Base-by-base conservation (phyloP, 2,888 invertebrate genomes). In the Dermolepida albohirtum region DNA sequence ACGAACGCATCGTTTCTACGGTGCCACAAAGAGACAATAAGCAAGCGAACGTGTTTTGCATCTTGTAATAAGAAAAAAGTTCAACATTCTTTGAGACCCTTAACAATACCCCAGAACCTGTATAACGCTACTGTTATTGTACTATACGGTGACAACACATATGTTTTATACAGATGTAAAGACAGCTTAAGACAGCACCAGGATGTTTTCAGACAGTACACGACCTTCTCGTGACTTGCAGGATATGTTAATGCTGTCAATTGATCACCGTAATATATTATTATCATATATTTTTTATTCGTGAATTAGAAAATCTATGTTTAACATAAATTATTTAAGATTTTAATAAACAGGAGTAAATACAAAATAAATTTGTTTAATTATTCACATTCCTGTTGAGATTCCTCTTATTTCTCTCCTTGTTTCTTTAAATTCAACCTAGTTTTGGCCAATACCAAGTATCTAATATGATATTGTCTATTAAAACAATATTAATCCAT, bases 161-260 rank as follows among this genome's bases (percentile, higher is more conserved):
- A 64, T 64, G 64, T 64, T 54, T 64, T 64, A 52, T 64, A 64
- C 64, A 64, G 64, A 64, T 64, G 64, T 55, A 62, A 67, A 51
- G 67, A 59, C 55, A 49, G 50, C 47, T 49, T 50, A 44, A 54
- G 50, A 49, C 50, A 67, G 64, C 69, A 67, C 71, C 69, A 67
- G 69, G 66, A 63, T 57, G 50, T 66, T 57, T 67, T 47, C 62
- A 65, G 67, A 65, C 49, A 41, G 59, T 43, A 63, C 65, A 66
- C 62, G 59, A 63, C 40, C 55, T 71, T 64, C 62, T 71, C 73
- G 70, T 73, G 73, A 73, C 73, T 73, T 66, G 71, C 68, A 68
- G 70, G 68, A 71, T 70, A 57, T 71, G 72, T 72, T 69, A 49
- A 51, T 47, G 70, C 71, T 70, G 72, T 72, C 72, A 68, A 70